These are phyloP conservation scores for Ailurus styani DNA, from an alignment of 2,113 vertebrate genomes.

Conservation along the genomic window DNA sequence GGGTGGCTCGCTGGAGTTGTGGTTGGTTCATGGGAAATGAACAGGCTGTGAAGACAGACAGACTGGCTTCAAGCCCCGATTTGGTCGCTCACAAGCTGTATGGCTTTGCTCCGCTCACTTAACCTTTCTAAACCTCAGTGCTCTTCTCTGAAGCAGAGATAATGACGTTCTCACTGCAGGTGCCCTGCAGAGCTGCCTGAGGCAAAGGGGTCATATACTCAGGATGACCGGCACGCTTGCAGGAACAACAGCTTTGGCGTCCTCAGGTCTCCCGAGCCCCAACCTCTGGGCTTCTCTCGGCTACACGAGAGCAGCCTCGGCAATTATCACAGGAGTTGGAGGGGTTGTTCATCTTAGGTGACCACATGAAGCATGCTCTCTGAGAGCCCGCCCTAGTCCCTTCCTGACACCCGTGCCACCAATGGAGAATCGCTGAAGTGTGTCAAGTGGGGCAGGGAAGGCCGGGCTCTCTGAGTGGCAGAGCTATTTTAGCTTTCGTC, in stretches of 20 bases:
- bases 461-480: background rate
- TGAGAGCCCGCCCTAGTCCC: background rate
- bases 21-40: background rate
- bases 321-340: background rate
- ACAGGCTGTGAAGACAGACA: background rate
- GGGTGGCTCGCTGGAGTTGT: background rate
- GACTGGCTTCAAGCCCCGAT: background rate
- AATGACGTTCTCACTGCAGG: rapidly evolving
- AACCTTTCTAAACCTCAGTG: background rate
- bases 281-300: background rate
- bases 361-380: background rate
- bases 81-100: background rate
- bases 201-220: rapidly evolving
- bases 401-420: background rate
- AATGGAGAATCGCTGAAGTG: background rate
- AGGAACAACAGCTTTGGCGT: rapidly evolving
- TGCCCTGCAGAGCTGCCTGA: background rate
- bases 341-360: background rate
- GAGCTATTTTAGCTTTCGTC: background rate
- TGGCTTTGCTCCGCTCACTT: background rate
- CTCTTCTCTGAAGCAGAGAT: background rate
- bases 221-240: background rate
- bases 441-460: background rate
- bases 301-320: background rate
- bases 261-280: background rate